Percentiles rank a stretch among this genome's conserved stretches.
Conservation (phyloP, 2,888 invertebrate species). For the Melipona beecheii region DNA sequence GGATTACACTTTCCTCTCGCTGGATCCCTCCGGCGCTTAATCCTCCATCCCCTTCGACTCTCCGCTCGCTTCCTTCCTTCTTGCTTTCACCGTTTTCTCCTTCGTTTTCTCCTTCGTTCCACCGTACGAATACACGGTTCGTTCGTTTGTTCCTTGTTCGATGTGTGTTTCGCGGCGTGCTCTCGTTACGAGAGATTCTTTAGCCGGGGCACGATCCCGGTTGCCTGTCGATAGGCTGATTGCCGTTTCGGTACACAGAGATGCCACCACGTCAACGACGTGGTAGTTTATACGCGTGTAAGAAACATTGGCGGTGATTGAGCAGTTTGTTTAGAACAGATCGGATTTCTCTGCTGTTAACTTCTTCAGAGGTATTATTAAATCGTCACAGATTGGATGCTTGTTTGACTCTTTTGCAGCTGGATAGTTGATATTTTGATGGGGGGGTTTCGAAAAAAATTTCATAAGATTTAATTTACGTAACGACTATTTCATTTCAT, state of each 20-base stretch:
- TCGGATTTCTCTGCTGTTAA: neutral
- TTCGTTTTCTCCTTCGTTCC: constrained; percentile 15
- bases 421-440: neutral
- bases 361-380: constrained; percentile 10
- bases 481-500: neutral
- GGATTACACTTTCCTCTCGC: constrained; percentile 76
- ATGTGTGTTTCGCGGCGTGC: constrained; percentile 20
- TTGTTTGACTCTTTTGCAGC: neutral
- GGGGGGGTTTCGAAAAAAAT: neutral
- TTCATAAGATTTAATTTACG: neutral
- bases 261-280: neutral
- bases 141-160: neutral
- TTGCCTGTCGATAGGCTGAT: constrained; percentile 22
- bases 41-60: constrained; percentile 60
- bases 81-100: constrained; percentile 32
- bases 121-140: neutral
- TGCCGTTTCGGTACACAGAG: neutral
- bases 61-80: constrained; percentile 22
- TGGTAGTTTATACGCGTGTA: neutral
- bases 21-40: constrained; percentile 69
- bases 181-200: constrained; percentile 27
- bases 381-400: constrained; percentile 1
- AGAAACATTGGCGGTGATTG: constrained; percentile 14
- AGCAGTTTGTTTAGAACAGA: neutral
- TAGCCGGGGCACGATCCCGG: neutral